phyloP scores from a whole-genome alignment of 2,888 invertebrate species.

The Andrena marginata region DNA sequence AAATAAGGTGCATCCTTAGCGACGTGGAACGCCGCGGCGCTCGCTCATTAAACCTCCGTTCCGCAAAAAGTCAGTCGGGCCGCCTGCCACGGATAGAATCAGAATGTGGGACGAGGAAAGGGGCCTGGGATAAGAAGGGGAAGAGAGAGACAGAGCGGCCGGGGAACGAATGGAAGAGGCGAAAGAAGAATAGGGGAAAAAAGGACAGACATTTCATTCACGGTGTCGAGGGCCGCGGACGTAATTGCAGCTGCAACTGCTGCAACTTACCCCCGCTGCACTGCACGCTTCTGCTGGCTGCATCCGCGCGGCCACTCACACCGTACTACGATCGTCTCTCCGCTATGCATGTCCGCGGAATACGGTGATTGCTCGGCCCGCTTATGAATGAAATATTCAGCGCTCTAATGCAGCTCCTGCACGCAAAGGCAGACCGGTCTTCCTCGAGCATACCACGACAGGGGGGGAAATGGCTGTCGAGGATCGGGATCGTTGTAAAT shows the following conservation, averaged over 20 bases:
- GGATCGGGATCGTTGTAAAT: conserved; percentile 50
- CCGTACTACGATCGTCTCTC: conserved; percentile 56
- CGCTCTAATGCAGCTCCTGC: conserved; percentile 80
- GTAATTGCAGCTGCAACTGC: conserved; percentile 76
- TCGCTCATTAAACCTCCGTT: conserved; percentile 63
- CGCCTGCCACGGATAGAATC: conserved; percentile 29
- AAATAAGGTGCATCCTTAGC: conserved; percentile 53
- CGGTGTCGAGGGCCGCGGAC: conserved; percentile 70
- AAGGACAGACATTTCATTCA: conserved; percentile 76
- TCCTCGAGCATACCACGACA: conserved; percentile 57
- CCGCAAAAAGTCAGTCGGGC: conserved; percentile 59
- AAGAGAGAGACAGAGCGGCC: conserved; percentile 17
- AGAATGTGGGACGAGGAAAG: conserved; percentile 18
- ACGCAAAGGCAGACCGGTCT: conserved; percentile 78
- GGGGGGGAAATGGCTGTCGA: conserved; percentile 25
- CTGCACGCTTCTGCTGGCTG: conserved; percentile 39
- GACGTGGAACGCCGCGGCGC: conserved; percentile 59
- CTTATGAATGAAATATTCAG: conserved; percentile 85
- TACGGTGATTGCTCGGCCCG: conserved; percentile 73
- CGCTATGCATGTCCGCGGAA: conserved; percentile 70
- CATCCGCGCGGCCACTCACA: conserved; percentile 51
- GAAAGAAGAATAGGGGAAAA: conserved; percentile 40
- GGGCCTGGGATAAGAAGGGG: conserved; percentile 11
- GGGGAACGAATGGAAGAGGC: conserved; percentile 19
- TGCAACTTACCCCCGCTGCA: conserved; percentile 59